phyloP scores from a whole-genome alignment of 2,888 invertebrate species.

The Hyles lineata region DNA sequence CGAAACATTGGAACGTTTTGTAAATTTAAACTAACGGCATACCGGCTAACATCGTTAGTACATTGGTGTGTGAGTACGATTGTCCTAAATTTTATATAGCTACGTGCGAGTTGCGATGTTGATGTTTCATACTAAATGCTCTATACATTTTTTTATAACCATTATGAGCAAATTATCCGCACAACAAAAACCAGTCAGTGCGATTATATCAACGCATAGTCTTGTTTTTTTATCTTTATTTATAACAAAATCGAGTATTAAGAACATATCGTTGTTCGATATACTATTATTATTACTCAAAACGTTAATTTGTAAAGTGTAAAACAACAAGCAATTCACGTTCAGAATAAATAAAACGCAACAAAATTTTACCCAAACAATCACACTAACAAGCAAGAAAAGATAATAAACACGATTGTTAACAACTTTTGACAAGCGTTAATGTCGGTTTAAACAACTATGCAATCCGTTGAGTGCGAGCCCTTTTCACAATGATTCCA shows the following conservation, averaged over 20 bases:
- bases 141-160: background rate
- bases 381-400: conserved; percentile 25
- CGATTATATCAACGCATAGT: background rate
- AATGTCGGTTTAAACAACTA: conserved; percentile 44
- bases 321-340: too few species aligned
- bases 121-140: conserved; percentile 1
- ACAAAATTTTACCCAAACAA: conserved; percentile 9
- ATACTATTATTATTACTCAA: too few species aligned
- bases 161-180: background rate
- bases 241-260: too few species aligned
- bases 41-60: conserved; percentile 6
- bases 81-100: conserved; percentile 22
- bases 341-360: background rate
- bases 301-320: background rate
- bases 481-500: conserved; percentile 59
- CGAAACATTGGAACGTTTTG: background rate
- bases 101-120: background rate
- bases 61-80: background rate
- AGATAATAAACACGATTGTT: conserved; percentile 28
- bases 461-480: conserved; percentile 52
- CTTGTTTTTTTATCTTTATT: too few species aligned
- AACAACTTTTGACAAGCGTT: conserved; percentile 27
- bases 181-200: background rate
- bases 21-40: conserved; percentile 17
- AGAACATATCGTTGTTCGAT: too few species aligned